Conservation (phyloP, 2,113 vertebrate genomes). For the Tricholaema leucomelas region DNA sequence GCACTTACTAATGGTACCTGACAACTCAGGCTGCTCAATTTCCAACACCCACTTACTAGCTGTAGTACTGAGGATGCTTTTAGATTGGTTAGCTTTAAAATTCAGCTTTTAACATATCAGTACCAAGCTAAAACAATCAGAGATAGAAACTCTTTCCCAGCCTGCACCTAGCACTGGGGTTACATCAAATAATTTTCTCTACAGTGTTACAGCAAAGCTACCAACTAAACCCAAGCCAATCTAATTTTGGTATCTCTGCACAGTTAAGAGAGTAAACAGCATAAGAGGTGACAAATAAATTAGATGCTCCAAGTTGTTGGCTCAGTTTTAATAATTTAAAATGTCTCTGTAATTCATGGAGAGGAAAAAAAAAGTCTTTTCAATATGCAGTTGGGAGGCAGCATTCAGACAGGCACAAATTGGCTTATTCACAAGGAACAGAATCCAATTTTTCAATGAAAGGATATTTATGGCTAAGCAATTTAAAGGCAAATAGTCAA, state of each 20-base stretch:
- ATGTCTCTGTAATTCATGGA: background rate
- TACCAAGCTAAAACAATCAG: background rate
- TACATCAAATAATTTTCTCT: background rate
- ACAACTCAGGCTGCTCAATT: background rate
- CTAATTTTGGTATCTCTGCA: background rate
- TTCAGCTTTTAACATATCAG: background rate
- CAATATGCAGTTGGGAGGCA: background rate
- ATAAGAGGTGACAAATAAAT: slow-evolving; percentile 10
- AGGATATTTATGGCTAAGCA: background rate
- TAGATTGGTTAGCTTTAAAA: background rate
- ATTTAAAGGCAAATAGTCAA: background rate
- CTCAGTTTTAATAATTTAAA: slow-evolving; percentile 41
- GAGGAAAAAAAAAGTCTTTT: slow-evolving; percentile 18
- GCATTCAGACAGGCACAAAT: background rate
- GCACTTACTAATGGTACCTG: background rate
- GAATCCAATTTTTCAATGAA: slow-evolving; percentile 8
- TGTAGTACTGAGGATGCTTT: background rate
- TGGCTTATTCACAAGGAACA: background rate
- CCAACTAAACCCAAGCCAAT: background rate
- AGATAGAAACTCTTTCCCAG: background rate
- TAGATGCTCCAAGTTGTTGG: slow-evolving; percentile 10
- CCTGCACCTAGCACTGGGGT: background rate
- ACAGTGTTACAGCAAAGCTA: background rate
- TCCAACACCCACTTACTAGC: background rate
- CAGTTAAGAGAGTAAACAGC: slow-evolving; percentile 37